Percentiles rank a stretch among this genome's conserved stretches.
These are phyloP conservation scores for Ylistrum balloti DNA, from an alignment of 1,140 invertebrate species.

Conservation along the genomic window DNA sequence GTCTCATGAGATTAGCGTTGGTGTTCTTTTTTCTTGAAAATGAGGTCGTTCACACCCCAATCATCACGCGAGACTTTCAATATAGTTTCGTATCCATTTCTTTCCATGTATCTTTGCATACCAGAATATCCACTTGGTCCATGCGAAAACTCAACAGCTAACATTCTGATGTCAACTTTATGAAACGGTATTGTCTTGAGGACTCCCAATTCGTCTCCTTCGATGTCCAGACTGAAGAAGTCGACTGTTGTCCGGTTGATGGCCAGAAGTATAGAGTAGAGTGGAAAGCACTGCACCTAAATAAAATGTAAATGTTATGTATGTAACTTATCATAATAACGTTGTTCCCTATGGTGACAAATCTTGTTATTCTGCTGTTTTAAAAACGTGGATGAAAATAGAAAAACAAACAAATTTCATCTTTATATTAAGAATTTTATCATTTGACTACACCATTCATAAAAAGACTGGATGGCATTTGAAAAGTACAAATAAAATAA, in stretches of 20 bases:
- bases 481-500: no score
- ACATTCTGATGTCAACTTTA: constrained; percentile 81
- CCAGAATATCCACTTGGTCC: neutral
- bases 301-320: no score
- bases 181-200: constrained; percentile 83
- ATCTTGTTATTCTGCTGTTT: no score
- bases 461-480: no score
- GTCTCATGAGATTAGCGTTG: neutral
- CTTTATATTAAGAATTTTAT: no score
- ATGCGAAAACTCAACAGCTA: constrained; percentile 62
- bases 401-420: no score
- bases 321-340: no score
- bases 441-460: no score
- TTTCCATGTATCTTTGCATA: constrained; percentile 59
- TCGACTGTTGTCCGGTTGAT: constrained; percentile 26
- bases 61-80: constrained; percentile 59
- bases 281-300: constrained; percentile 32
- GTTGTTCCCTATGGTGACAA: no score
- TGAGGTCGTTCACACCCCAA: constrained; percentile 64
- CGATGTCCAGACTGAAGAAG: constrained; percentile 43
- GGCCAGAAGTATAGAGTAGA: constrained; percentile 41
- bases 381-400: no score
- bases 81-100: constrained; percentile 62
- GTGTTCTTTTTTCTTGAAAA: constrained; percentile 62
- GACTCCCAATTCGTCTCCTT: constrained; percentile 9